phyloP scores from a whole-genome alignment of 2,888 invertebrate genomes.

The Cremastinae sp. region DNA sequence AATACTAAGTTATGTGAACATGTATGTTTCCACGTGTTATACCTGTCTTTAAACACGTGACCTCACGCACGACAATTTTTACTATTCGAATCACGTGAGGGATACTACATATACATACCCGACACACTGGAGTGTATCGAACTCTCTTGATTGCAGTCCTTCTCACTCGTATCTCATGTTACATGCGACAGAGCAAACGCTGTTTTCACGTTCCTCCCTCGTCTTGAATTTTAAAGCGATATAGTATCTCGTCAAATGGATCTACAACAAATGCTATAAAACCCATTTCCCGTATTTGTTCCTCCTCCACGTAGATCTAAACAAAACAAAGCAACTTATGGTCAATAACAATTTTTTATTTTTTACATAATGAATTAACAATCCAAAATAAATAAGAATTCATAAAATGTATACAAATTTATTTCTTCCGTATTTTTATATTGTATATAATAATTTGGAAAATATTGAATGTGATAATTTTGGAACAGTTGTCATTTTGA shows the following conservation, averaged over 20 bases:
- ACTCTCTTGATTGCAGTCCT: conserved; percentile 51
- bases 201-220: conserved; percentile 16
- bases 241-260: not conserved
- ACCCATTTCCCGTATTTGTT: not conserved
- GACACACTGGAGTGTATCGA: conserved; percentile 47
- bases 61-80: conserved; percentile 51
- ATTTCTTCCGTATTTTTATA: no score
- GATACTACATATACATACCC: conserved; percentile 15
- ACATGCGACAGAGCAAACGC: conserved; percentile 26
- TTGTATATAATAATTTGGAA: no score
- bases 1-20: not conserved
- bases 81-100: conserved; percentile 52
- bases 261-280: not conserved
- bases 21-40: not conserved
- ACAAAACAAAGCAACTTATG: not conserved
- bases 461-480: no score
- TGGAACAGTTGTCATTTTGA: no score
- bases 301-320: not conserved
- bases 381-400: no score
- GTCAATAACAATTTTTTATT: no score
- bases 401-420: no score
- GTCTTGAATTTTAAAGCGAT: not conserved
- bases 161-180: conserved; percentile 13
- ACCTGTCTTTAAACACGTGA: not conserved
- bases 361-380: no score